phyloP scores from a whole-genome alignment of 2,888 invertebrate species.

The Nineta flava region DNA sequence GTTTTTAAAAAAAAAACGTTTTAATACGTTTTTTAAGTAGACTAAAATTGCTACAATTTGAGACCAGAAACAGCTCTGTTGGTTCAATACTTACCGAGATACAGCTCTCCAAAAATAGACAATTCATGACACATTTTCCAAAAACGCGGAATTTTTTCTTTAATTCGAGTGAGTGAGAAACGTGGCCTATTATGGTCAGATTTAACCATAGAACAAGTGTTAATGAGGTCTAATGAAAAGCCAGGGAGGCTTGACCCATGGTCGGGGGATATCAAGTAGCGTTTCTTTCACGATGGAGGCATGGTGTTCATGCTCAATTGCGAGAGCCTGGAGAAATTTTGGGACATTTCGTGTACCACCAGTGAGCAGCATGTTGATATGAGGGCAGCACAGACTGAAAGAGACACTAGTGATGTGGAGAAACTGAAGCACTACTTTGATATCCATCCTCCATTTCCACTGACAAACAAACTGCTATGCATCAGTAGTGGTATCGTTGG shows the following conservation, averaged over 20 bases:
- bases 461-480: slow-evolving; percentile 8
- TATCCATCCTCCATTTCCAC: slow-evolving; percentile 5
- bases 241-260: not conserved
- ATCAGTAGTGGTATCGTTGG: slow-evolving; percentile 12
- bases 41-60: too few species aligned
- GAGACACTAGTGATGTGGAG: slow-evolving; percentile 1
- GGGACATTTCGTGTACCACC: not conserved
- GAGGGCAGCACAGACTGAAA: not conserved
- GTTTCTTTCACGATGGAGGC: not conserved
- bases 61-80: too few species aligned
- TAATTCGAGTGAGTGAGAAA: too few species aligned
- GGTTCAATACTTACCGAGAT: too few species aligned
- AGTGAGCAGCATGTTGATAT: not conserved
- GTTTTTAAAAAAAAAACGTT: too few species aligned
- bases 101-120: not conserved
- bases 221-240: not conserved
- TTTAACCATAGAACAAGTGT: not conserved
- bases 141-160: too few species aligned
- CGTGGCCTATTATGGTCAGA: too few species aligned
- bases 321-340: not conserved
- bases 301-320: not conserved
- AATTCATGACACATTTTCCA: too few species aligned
- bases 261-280: not conserved
- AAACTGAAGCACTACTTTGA: not conserved
- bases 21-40: too few species aligned